Percentiles rank a stretch among this genome's conserved stretches.
Evolutionary conservation across 2,113 vertebrate genomes (phyloP).

Genomic region (Morone chrysops): DNA sequence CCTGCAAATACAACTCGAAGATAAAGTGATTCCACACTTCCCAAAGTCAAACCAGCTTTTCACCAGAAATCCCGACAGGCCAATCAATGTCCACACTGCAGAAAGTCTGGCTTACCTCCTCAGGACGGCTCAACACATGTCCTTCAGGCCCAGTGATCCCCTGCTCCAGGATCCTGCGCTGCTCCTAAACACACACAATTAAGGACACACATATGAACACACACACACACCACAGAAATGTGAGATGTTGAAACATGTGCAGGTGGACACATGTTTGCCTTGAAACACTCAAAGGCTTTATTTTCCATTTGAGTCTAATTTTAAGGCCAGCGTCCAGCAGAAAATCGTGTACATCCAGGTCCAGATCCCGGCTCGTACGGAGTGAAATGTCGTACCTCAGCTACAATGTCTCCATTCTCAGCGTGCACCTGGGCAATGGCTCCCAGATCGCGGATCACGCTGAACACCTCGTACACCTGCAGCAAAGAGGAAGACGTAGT

Average conservation of each 20-base stretch:
- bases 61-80: neutral
- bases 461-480: constrained; percentile 97
- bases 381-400: constrained; percentile 86
- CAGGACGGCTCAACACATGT: constrained; percentile 94
- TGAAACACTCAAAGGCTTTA: neutral
- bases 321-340: neutral
- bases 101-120: constrained; percentile 87
- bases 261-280: constrained; percentile 15
- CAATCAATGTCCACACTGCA: neutral
- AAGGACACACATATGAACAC: neutral
- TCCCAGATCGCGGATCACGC: constrained; percentile 95
- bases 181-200: constrained; percentile 87
- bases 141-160: constrained; percentile 98
- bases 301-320: neutral
- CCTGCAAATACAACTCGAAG: neutral
- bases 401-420: constrained; percentile 97
- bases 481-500: neutral
- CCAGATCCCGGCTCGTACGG: neutral
- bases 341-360: neutral
- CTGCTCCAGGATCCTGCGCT: constrained; percentile 93
- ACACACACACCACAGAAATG: constrained; percentile 6
- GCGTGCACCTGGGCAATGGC: constrained; percentile 97
- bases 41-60: constrained; percentile 24
- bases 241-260: constrained; percentile 31
- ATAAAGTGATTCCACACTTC: neutral